These are phyloP conservation scores for Oeneis ivallda DNA, from an alignment of 2,888 invertebrate species.

Conservation along the genomic window DNA sequence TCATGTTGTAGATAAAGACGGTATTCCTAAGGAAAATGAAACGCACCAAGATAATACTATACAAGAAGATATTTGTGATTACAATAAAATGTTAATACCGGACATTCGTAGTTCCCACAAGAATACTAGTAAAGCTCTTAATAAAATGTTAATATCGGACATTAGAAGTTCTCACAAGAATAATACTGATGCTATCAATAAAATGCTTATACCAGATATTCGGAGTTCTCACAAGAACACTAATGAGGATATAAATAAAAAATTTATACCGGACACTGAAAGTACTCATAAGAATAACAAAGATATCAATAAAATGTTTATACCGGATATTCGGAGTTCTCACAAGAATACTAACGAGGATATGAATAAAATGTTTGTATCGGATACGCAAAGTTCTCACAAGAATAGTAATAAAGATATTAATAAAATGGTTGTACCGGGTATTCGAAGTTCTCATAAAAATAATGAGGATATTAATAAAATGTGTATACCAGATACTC, in stretches of 20 bases:
- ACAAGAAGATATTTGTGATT: not conserved
- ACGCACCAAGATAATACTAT: not conserved
- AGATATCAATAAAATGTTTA: not conserved
- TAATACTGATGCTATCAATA: not conserved
- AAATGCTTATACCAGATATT: not conserved
- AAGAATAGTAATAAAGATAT: not conserved
- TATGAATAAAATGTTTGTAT: not conserved
- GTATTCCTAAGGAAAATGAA: slow-evolving; percentile 14
- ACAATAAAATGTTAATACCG: not conserved
- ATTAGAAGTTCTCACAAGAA: not conserved
- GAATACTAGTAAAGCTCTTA: not conserved
- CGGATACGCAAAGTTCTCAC: not conserved
- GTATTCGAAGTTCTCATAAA: not conserved
- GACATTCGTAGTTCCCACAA: not conserved
- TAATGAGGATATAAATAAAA: too few species aligned
- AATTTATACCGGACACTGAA: not conserved
- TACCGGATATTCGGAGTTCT: not conserved
- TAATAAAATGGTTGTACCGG: not conserved
- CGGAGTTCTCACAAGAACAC: not conserved
- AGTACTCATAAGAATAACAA: not conserved
- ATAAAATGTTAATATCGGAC: not conserved
- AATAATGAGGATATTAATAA: too few species aligned
- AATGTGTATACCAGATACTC: too few species aligned
- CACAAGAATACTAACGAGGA: not conserved
- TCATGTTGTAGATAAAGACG: slow-evolving; percentile 42